Conservation (phyloP, 2,888 invertebrate genomes). For the Nomada ruficornis region DNA sequence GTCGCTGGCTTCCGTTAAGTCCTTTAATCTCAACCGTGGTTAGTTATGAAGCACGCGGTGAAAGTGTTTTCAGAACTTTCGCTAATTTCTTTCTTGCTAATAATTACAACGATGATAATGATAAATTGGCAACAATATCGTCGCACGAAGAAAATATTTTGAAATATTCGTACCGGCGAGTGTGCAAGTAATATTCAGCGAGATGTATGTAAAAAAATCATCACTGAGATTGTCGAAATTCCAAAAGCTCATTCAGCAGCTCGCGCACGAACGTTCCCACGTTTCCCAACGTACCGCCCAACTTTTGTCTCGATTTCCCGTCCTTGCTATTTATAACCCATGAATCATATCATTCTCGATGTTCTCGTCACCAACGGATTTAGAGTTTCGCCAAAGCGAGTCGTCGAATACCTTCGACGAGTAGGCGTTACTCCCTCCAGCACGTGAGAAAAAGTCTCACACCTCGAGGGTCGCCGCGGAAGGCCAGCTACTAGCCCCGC, state of each 20-base stretch:
- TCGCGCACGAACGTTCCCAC: not conserved
- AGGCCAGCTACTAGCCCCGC: conserved; percentile 41
- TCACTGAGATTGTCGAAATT: not conserved
- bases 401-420: not conserved
- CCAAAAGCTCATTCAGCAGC: not conserved
- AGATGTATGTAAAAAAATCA: not conserved
- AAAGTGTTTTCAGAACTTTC: not conserved
- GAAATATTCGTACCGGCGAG: too few species aligned
- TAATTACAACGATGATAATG: not conserved
- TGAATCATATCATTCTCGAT: conserved; percentile 52
- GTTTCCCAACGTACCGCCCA: not conserved
- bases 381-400: conserved; percentile 24
- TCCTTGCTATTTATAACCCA: conserved; percentile 43
- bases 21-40: conserved; percentile 23
- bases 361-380: conserved; percentile 58
- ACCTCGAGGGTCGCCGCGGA: conserved; percentile 53
- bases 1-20: not conserved
- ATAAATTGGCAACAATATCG: not conserved
- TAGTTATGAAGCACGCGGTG: not conserved
- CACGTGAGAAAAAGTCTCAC: conserved; percentile 34
- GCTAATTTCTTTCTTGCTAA: not conserved
- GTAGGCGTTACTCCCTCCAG: not conserved
- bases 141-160: not conserved
- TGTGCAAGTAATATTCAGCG: not conserved
- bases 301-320: conserved; percentile 23